phyloP scores from a whole-genome alignment of 30 jellyfish, hydroid and myxozoan species.

The Chrysaora quinquecirrha region DNA sequence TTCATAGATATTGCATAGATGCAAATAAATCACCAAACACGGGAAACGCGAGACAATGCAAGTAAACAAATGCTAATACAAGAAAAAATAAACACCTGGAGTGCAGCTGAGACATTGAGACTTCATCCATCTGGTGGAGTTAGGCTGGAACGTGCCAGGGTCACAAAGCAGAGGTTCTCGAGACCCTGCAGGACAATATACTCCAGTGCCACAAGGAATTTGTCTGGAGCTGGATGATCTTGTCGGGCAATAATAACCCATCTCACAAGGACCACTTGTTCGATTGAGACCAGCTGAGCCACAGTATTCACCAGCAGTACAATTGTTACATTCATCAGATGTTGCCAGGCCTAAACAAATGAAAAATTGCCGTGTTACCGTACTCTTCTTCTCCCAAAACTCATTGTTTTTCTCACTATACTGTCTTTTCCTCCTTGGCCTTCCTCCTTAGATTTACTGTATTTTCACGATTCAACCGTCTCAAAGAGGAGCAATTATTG shows the following conservation, averaged over 20 bases:
- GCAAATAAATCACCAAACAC: too few species aligned
- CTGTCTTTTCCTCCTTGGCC: too few species aligned
- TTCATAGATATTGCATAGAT: too few species aligned
- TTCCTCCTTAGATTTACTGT: too few species aligned
- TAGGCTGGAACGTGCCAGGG: constrained; percentile 95
- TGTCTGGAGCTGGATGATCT: constrained; percentile 84
- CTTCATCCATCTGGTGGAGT: constrained; percentile 53
- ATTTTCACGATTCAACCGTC: too few species aligned
- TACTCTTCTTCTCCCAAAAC: too few species aligned
- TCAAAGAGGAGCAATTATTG: too few species aligned
- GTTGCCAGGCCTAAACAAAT: constrained; percentile 59
- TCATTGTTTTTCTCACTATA: too few species aligned
- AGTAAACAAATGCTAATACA: too few species aligned
- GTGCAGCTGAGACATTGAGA: constrained; percentile 88
- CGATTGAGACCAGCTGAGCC: constrained; percentile 82
- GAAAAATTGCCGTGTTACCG: too few species aligned
- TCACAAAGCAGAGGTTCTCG: constrained; percentile 76
- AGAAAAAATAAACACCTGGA: constrained; percentile 80
- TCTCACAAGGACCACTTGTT: constrained; percentile 85
- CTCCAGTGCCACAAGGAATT: constrained; percentile 83
- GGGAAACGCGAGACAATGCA: too few species aligned
- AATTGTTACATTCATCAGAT: constrained; percentile 67
- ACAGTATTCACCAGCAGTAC: constrained; percentile 94
- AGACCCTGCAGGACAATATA: constrained; percentile 87
- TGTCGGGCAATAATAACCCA: constrained; percentile 91